Percentiles rank a stretch among this genome's conserved stretches.
These are phyloP conservation scores for Cheilosia soror DNA, from an alignment of 2,888 invertebrate species.

Conservation along the genomic window DNA sequence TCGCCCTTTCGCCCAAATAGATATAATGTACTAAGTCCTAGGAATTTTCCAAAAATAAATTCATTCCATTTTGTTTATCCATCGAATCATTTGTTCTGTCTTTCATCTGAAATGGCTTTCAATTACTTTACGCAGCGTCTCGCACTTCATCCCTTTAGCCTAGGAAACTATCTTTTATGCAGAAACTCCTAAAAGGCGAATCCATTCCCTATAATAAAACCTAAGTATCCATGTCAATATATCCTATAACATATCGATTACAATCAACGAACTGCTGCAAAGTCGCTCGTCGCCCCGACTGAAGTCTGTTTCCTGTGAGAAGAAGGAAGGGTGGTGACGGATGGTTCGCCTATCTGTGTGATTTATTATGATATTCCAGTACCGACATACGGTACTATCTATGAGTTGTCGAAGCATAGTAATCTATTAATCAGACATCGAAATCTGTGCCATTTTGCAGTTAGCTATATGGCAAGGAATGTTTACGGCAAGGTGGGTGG, in stretches of 20 bases:
- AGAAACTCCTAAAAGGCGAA: conserved; percentile 57
- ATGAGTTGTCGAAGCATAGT: conserved; percentile 55
- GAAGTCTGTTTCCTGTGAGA: conserved; percentile 27
- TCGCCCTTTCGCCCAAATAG: neutral
- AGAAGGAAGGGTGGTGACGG: conserved; percentile 9
- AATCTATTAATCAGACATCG: conserved; percentile 72
- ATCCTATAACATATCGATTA: conserved; percentile 60
- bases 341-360: conserved; percentile 2
- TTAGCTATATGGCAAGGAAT: neutral
- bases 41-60: conserved; percentile 42
- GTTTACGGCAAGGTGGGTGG: no score
- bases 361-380: conserved; percentile 58
- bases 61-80: conserved; percentile 33
- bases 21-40: conserved; percentile 4
- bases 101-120: conserved; percentile 63
- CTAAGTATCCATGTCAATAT: conserved; percentile 55
- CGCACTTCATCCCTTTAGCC: conserved; percentile 31
- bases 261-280: conserved; percentile 45
- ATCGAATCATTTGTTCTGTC: conserved; percentile 40
- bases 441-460: conserved; percentile 53
- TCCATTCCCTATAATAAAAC: conserved; percentile 62
- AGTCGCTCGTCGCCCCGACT: conserved; percentile 5
- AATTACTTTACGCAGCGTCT: conserved; percentile 65
- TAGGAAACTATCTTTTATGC: conserved; percentile 52
- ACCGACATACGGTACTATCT: conserved; percentile 45